Base-by-base conservation (phyloP, 2,797 vertebrate genomes). In the Molossus molossus region DNA sequence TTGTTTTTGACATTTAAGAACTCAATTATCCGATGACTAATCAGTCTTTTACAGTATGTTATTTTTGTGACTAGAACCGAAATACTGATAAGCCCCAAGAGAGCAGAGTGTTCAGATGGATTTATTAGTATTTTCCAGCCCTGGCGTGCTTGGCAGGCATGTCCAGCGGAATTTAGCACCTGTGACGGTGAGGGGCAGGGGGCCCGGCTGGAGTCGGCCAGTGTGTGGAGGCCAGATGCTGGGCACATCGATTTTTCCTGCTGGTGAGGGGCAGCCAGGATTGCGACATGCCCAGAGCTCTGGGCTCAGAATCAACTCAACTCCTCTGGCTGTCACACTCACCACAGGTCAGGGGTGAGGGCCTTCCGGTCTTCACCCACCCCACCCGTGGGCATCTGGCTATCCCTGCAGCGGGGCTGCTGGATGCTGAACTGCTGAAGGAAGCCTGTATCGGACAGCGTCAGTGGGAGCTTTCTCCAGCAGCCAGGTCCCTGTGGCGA, bases 1-100 rank as follows among this genome's bases (percentile, higher is more conserved):
- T 98, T 98, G 98, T 98, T 98, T 98, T 98, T 99, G 98, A 98
- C 98, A 98, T 98, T 98, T 98, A 98, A 98, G 98, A 98, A 98
- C 98, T 99, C 98, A 98, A 98, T 99, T 99, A 99, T 98, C 98
- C 96, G 97, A 98, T 98, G 98, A 98, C 98, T 98, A 98, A 98
- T 99, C 98, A 98, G 98, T 98, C 98, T 98, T 98, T 98, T 98
- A 98, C 98, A 97, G 97, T 95, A 89, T 40, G 79, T 98, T 98
- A 97, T 98, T 98, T 98, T 98, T 98, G 97, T 95, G 95, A 98
- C 98, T 98, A 96, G 97, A 98, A 96, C 97, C 64, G 87, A 97
- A 98, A 98, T n/a, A 0, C 97, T 95, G 94, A 97, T 95, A 94
- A 97, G 97, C 97, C 98, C 98, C 97, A 1, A 95, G 98, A 97